phyloP scores from a whole-genome alignment of 2,113 vertebrate genomes.

The Synchiropus splendidus region DNA sequence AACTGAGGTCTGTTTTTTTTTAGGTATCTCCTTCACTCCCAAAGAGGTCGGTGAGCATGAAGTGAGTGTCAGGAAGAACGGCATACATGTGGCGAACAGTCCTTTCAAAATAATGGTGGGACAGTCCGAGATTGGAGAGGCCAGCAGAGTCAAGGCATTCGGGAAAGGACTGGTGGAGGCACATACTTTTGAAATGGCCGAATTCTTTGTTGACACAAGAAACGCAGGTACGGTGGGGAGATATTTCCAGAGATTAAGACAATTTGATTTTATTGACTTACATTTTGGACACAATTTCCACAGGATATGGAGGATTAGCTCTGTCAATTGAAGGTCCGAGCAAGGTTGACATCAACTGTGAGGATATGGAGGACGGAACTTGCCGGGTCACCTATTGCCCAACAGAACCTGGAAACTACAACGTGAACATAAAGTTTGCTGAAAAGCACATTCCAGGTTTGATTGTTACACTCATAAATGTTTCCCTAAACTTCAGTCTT shows the following conservation, averaged over 20 bases:
- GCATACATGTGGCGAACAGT: conserved; percentile 89
- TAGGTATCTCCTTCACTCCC: conserved; percentile 96
- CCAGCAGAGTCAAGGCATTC: conserved; percentile 84
- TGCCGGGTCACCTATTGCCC: conserved; percentile 96
- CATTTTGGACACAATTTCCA: too few relatives aligned
- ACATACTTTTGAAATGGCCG: conserved; percentile 82
- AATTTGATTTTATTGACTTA: too few relatives aligned
- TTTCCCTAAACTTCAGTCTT: too few relatives aligned
- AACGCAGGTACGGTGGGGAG: conserved; percentile 72
- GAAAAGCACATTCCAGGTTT: conserved; percentile 91
- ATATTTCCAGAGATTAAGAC: neutral
- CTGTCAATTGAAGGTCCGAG: conserved; percentile 95
- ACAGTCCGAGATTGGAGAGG: conserved; percentile 87
- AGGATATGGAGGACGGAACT: conserved; percentile 88
- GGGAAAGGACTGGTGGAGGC: conserved; percentile 83
- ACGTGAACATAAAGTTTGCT: conserved; percentile 93
- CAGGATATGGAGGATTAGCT: conserved; percentile 90
- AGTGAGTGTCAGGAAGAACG: conserved; percentile 85
- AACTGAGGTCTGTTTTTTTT: neutral
- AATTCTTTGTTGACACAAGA: conserved; percentile 94
- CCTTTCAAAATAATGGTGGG: conserved; percentile 98
- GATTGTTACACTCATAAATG: conserved; percentile 2
- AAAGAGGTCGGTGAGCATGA: conserved; percentile 95
- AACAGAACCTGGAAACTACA: conserved; percentile 90
- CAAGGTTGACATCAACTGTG: conserved; percentile 97